Conservation (phyloP, 2,797 vertebrate species). For the Schizopygopsis malacanthus region DNA sequence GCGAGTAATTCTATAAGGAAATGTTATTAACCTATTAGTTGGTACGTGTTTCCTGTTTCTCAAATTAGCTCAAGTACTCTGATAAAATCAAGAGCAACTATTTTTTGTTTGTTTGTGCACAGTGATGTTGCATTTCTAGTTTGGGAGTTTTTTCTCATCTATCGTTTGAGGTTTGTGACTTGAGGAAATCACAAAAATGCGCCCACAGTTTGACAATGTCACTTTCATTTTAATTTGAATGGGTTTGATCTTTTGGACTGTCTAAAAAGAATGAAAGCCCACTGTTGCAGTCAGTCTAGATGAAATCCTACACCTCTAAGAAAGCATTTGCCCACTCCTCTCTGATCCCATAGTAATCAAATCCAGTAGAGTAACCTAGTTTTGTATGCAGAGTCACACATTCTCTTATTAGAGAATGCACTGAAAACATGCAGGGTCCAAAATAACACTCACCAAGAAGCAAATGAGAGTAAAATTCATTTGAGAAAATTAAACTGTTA, state of each 20-base stretch:
- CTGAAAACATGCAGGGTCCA: background rate
- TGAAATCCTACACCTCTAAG: background rate
- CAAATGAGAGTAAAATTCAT: background rate
- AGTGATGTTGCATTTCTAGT: background rate
- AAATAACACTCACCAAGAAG: background rate
- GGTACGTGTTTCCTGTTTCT: background rate
- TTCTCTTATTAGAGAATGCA: background rate
- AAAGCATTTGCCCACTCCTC: background rate
- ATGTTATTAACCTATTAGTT: background rate
- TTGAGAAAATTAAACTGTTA: background rate
- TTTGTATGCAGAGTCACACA: background rate
- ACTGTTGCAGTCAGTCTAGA: constrained; percentile 1
- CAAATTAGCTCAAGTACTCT: background rate
- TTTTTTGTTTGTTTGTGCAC: background rate
- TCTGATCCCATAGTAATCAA: background rate
- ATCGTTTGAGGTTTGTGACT: background rate
- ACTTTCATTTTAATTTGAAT: background rate
- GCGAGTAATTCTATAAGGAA: background rate
- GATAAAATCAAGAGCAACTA: background rate
- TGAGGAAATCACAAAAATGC: background rate
- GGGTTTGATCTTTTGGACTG: constrained; percentile 4
- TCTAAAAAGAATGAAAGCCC: constrained; percentile 2
- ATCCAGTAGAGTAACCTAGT: background rate
- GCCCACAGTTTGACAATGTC: background rate
- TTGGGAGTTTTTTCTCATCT: background rate